A percentile compares a stretch with the other conserved stretches of the same genome.
Evolutionary conservation across 1,140 invertebrate species (phyloP).

Genomic region (Brachionus rubens): DNA sequence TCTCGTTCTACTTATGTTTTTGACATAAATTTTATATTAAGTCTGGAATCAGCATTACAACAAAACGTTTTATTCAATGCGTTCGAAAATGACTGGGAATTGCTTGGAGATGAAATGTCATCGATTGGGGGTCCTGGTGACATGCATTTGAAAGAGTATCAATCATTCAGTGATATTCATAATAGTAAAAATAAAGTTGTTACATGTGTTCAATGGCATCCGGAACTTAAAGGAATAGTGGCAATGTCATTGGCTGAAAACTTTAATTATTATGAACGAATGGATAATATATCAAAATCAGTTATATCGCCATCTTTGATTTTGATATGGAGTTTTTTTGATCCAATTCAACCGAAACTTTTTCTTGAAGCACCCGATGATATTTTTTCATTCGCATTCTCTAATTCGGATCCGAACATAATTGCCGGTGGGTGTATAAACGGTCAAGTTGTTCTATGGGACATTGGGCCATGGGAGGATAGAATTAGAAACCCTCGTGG

Average conservation of each 20-base stretch:
- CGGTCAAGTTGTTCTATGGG: slow-evolving; percentile 63
- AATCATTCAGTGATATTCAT: slow-evolving; percentile 61
- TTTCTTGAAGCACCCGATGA: slow-evolving; percentile 62
- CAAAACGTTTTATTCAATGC: slow-evolving; percentile 61
- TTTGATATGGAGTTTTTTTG: slow-evolving; percentile 62
- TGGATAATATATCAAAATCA: slow-evolving; percentile 59
- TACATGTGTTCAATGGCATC: slow-evolving; percentile 62
- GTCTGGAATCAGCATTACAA: slow-evolving; percentile 58
- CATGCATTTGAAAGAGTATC: slow-evolving; percentile 62
- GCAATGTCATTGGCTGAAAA: slow-evolving; percentile 59
- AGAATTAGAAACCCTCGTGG: slow-evolving; percentile 55
- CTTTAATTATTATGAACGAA: slow-evolving; percentile 59
- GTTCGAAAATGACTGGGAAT: slow-evolving; percentile 59
- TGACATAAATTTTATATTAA: slow-evolving; percentile 46
- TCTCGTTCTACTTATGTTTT: too few relatives aligned
- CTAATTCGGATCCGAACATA: slow-evolving; percentile 59
- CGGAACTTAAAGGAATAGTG: slow-evolving; percentile 59
- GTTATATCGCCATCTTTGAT: slow-evolving; percentile 61
- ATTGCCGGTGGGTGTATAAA: slow-evolving; percentile 62
- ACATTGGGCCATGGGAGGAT: slow-evolving; percentile 58
- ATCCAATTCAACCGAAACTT: slow-evolving; percentile 62
- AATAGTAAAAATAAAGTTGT: slow-evolving; percentile 61
- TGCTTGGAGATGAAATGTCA: slow-evolving; percentile 55
- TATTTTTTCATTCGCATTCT: slow-evolving; percentile 60
- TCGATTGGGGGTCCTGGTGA: slow-evolving; percentile 59